Evolutionary conservation across 2,113 vertebrate species (phyloP), one percentile per base, ranked within the genome.

Genomic region (Lycocorax pyrrhopterus): DNA sequence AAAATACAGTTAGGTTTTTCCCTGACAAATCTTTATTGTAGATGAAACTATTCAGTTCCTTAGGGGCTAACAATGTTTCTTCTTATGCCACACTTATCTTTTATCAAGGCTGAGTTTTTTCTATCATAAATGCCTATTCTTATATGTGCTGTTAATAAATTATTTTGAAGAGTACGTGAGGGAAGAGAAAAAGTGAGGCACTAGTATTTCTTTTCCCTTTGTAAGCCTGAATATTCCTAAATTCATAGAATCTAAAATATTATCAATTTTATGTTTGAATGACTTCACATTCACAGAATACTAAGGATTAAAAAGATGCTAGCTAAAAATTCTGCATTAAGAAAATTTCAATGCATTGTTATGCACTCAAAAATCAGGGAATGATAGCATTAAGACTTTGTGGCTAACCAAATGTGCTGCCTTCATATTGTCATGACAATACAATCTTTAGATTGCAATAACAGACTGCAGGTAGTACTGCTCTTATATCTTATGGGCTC

Each of bases 81-180:
- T 83, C 41, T 59, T 93, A 23, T 84, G 33, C 16, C 72, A 35
- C 33, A n/a, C 13, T 93, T 78, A 33, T 22, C 30, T 84, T 78
- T 74, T 75, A 72, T 30, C 0, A 9, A 60, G 18, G 11, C 43
- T 73, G 10, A 0, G 0, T 2, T 32, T 72, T 90, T 51, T 16
- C 19, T 71, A 5, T 30, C 67, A 58, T 37, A 52, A 89, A 77
- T 16, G 59, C 8, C 9, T 76, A 22, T 66, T 88, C 37, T 76
- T 66, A 18, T 33, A 35, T 49, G 23, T 39, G 12, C 30, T 87
- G 29, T 53, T 85, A 75, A 89, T 63, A 90, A 67, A 72, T 41
- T 35, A 6, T 39, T 92, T 90, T 72, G 79, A 63, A n/a, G 17
- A 49, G 7, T 46, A 75, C 1, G 4, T 52, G 12, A 44, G 14